These are phyloP conservation scores for Sarotherodon lohbergeri DNA, from an alignment of 2,113 vertebrate genomes.

Conservation along the genomic window DNA sequence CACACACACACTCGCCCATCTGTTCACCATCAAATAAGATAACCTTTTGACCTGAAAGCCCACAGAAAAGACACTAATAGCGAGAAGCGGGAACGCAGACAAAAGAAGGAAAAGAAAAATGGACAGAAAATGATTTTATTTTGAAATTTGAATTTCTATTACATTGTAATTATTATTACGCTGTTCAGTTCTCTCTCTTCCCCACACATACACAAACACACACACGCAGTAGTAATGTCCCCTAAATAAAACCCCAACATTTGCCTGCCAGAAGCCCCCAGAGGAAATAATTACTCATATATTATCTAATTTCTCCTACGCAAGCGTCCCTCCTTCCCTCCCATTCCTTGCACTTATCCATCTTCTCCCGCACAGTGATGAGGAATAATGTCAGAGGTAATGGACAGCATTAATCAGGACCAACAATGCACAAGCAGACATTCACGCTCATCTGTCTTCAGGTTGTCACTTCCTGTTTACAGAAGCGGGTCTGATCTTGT, in stretches of 20 bases:
- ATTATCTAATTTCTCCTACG: conserved; percentile 40
- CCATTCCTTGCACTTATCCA: conserved; percentile 8
- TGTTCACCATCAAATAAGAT: conserved; percentile 49
- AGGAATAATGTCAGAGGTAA: conserved; percentile 55
- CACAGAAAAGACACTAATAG: background rate
- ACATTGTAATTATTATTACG: background rate
- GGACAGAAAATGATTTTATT: background rate
- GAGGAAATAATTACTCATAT: conserved; percentile 20
- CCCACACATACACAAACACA: background rate
- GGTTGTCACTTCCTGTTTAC: conserved; percentile 53
- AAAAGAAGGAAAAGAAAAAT: background rate
- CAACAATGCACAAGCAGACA: conserved; percentile 40
- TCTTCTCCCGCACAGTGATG: conserved; percentile 21
- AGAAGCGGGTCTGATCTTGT: conserved; percentile 1
- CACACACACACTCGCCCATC: conserved; percentile 12
- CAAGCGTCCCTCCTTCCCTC: background rate
- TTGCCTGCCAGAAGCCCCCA: conserved; percentile 3
- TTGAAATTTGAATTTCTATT: background rate
- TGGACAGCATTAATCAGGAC: conserved; percentile 51
- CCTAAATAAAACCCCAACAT: conserved; percentile 4
- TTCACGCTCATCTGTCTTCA: conserved; percentile 55
- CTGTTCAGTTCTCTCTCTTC: background rate
- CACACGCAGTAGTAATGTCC: background rate
- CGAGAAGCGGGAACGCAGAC: background rate
- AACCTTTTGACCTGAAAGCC: conserved; percentile 29